Conservation (phyloP, 2,113 vertebrate genomes). For the Crypturellus undulatus region DNA sequence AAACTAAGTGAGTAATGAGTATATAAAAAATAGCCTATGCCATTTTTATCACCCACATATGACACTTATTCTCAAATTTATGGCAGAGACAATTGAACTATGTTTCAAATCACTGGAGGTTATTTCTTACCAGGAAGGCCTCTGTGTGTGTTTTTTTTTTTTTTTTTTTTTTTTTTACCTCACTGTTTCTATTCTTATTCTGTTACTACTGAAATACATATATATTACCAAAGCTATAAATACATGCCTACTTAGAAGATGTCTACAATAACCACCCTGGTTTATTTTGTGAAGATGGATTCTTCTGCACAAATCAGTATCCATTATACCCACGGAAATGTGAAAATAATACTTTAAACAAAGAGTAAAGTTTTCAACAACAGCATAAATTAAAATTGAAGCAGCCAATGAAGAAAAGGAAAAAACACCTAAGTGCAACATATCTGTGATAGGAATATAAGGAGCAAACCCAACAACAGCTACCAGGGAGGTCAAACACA, state of each 20-base stretch:
- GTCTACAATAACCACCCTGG: not conserved
- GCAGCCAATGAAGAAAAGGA: not conserved
- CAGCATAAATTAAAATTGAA: not conserved
- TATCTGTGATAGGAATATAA: not conserved
- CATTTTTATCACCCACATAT: conserved; percentile 79
- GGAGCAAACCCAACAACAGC: not conserved
- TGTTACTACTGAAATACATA: conserved; percentile 38
- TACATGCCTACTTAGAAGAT: conserved; percentile 23
- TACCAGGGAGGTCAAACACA: not conserved
- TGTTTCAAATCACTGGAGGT: conserved; percentile 76
- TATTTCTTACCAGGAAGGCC: conserved; percentile 65
- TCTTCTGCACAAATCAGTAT: conserved; percentile 25
- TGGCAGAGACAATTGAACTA: conserved; percentile 76
- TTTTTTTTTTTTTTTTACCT: conserved; percentile 46
- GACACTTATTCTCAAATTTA: conserved; percentile 82
- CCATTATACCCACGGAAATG: conserved; percentile 10
- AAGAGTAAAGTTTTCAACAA: not conserved
- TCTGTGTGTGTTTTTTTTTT: conserved; percentile 40
- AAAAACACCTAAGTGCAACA: not conserved
- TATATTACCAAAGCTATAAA: conserved; percentile 46
- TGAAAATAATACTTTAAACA: not conserved
- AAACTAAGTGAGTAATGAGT: conserved; percentile 82
- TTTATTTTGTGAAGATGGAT: conserved; percentile 39
- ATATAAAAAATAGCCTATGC: conserved; percentile 80
- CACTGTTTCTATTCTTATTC: conserved; percentile 53